Conservation (phyloP, 37 sponge, comb jelly and placozoan genomes). For the Aplysina aerophoba region DNA sequence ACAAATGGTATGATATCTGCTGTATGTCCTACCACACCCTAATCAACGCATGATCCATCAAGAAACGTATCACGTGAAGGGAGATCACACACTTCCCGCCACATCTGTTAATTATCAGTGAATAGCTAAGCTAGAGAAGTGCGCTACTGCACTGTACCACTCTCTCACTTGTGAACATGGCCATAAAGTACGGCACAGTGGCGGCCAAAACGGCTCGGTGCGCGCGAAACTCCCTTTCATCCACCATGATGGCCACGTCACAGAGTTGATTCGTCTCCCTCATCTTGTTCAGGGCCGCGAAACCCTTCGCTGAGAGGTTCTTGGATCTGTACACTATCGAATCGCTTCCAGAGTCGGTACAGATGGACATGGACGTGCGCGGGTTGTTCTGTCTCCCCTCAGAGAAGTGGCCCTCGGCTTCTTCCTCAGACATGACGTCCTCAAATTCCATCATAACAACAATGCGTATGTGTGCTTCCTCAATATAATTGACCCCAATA, state of each 20-base stretch:
- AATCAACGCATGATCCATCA: too few relatives aligned
- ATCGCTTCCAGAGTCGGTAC: conserved; percentile 12
- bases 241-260: conserved; percentile 83
- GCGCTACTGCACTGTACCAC: not conserved
- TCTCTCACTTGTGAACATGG: conserved; percentile 88
- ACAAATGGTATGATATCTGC: too few relatives aligned
- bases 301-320: conserved; percentile 47
- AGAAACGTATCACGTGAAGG: too few relatives aligned
- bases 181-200: conserved; percentile 85
- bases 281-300: conserved; percentile 64
- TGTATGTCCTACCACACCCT: too few relatives aligned
- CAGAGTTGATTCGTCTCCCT: conserved; percentile 68
- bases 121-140: too few relatives aligned
- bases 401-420: conserved; percentile 8
- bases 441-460: too few relatives aligned
- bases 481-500: too few relatives aligned
- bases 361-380: not conserved
- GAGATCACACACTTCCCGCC: too few relatives aligned
- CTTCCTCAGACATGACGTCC: not conserved
- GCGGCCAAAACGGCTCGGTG: conserved; percentile 88
- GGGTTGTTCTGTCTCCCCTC: not conserved
- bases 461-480: too few relatives aligned
- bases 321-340: conserved; percentile 46
- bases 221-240: conserved; percentile 46
- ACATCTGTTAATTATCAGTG: too few relatives aligned